Evolutionary conservation across 2,888 invertebrate genomes (phyloP), one percentile per base, ranked within the genome.

Genomic region (Ferrisia virgata): DNA sequence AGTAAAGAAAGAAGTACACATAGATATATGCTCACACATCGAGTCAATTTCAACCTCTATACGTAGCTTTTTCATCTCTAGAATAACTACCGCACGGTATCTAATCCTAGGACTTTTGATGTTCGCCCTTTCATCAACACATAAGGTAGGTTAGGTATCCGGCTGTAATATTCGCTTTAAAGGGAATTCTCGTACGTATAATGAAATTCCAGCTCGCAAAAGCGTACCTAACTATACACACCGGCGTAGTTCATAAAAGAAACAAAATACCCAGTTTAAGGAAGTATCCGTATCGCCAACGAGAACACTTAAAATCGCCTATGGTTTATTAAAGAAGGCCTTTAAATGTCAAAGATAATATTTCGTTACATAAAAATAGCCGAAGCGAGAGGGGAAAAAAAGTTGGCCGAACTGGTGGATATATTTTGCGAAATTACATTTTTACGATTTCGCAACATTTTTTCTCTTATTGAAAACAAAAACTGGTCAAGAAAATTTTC

Each of bases 341-440:
- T 72, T 33, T n/a, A 72, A 72, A 72, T 36, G 72, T 72, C 72
- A 33, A 72, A 72, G 72, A 72, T 33, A 72, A 33, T 33, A 72
- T 72, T 72, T 72, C 36, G n/a, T 72, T 72, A 64, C 28, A 64
- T 64, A 64, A 64, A 64, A 28, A 25, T 47, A n/a, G 2, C 28
- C 28, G 1, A 2, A 15, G 31, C n/a, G n/a, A n/a, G 69, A 69
- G 31, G 13, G 11, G 22, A 72, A 18, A 72, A 33, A 72, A n/a
- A 64, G 13, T 28, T 64, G 4, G 3, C 3, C 28, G 1, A n/a
- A 64, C 64, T 72, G 33, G 72, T n/a, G n/a, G n/a, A n/a, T 72
- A 72, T 72, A 72, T 33, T 33, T 72, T 72, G 31, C 13, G 18
- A 72, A 72, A 72, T 72, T 72, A 72, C 72, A 72, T 72, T 72